Evolutionary conservation across 2,113 vertebrate species (phyloP).

Genomic region (Pheucticus melanocephalus): DNA sequence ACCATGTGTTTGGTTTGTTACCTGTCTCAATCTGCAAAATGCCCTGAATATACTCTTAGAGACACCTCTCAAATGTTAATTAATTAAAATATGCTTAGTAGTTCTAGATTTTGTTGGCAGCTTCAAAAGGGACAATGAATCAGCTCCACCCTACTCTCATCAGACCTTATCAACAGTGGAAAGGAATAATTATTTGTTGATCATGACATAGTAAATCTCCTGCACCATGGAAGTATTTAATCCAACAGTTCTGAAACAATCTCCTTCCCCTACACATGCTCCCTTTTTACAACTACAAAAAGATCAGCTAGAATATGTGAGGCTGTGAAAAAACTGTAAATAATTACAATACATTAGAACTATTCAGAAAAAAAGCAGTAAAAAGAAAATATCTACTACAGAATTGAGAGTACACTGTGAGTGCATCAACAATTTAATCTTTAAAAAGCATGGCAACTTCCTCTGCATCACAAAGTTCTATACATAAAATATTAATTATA

Average conservation of each 20-base stretch:
- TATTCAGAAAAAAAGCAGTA: background rate
- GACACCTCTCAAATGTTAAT: background rate
- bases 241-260: background rate
- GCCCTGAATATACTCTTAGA: background rate
- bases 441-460: background rate
- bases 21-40: background rate
- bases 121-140: background rate
- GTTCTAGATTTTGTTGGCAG: slow-evolving; percentile 2
- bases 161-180: background rate
- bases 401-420: background rate
- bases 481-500: background rate
- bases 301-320: background rate
- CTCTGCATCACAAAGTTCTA: background rate
- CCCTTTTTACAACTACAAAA: background rate
- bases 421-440: background rate
- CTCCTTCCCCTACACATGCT: background rate
- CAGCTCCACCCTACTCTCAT: background rate
- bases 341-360: background rate
- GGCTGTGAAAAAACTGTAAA: background rate
- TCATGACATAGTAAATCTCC: background rate
- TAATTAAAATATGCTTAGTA: slow-evolving; percentile 1
- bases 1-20: background rate
- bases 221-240: background rate
- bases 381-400: background rate
- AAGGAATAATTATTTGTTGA: slow-evolving; percentile 42